These are phyloP conservation scores for Epirrhoe tristata DNA, from an alignment of 2,888 invertebrate species.

Conservation along the genomic window DNA sequence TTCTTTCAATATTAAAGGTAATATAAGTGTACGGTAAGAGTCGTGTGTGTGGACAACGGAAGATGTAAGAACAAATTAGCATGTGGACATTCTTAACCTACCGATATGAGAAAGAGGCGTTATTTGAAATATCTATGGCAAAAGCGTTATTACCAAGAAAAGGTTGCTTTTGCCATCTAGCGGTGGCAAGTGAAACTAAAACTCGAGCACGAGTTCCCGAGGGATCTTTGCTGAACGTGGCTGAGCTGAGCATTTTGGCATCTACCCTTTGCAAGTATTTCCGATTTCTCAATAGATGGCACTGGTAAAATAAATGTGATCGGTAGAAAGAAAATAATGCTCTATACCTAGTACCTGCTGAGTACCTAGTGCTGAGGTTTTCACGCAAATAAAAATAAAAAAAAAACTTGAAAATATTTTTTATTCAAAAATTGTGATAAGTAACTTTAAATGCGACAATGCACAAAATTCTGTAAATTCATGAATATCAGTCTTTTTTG, in stretches of 20 bases:
- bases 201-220: background rate
- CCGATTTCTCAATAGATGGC: conserved; percentile 28
- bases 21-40: too few species aligned
- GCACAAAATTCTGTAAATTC: conserved; percentile 21
- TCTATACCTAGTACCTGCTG: too few species aligned
- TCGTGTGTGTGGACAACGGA: too few species aligned
- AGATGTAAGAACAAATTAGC: too few species aligned
- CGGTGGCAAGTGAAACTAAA: background rate
- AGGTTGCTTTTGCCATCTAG: conserved; percentile 11
- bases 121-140: too few species aligned
- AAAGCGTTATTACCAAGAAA: background rate
- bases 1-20: too few species aligned
- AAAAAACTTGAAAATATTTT: conserved; percentile 6
- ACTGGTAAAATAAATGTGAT: background rate
- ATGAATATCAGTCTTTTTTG: conserved; percentile 40
- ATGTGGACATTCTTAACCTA: too few species aligned
- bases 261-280: background rate
- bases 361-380: too few species aligned
- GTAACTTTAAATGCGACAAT: conserved; percentile 30
- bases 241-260: too few species aligned
- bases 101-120: too few species aligned
- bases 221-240: too few species aligned
- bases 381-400: conserved; percentile 1
- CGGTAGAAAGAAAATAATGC: too few species aligned
- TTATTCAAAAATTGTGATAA: conserved; percentile 12